Evolutionary conservation across 2,797 vertebrate species (phyloP), one percentile per base, ranked within the genome.

Genomic region (Poecilia wingei): DNA sequence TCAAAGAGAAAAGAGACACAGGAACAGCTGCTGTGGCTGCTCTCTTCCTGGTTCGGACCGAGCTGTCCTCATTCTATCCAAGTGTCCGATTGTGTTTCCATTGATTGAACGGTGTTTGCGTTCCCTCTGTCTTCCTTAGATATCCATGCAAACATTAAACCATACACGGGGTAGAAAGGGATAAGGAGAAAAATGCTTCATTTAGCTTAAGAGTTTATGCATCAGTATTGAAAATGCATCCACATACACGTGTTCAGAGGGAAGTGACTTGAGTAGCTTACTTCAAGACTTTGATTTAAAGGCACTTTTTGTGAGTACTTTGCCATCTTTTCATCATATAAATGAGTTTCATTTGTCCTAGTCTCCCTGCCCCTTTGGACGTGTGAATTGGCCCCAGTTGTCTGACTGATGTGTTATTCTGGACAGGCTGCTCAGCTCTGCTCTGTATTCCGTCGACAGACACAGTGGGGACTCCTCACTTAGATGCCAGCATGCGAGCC

Each of bases 351-450:
- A 76, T 74, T 79, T 78, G 9, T 87, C 81, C 87, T 84, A 68
- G 76, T 90, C 76, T 83, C 84, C 92, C 72, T 28, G 46, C 78
- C 86, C 33, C 3, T 53, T 86, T 87, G 84, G 87, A 86, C 84
- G 77, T 89, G 85, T 88, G 90, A 84, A 80, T 79, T 90, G 90
- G 91, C 87, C 86, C 85, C 90, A 88, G 91, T 92, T 90, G 86
- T 93, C 82, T 88, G 92, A 91, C 89, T 94, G 91, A 93, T 93
- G 88, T 92, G 91, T 91, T 87, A 86, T 88, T 93, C 82, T 91
- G 90, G 91, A 91, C 82, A 51, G 84, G 79, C 79, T 84, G 85
- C 77, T 75, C 59, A 84, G 87, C 86, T 76, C 79, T 80, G 81
- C 83, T 90, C 86, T 84, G 85, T 85, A 72, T 89, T 88, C 87